Base-by-base conservation (phyloP, 2,113 vertebrate genomes). In the Paratilapia polleni region DNA sequence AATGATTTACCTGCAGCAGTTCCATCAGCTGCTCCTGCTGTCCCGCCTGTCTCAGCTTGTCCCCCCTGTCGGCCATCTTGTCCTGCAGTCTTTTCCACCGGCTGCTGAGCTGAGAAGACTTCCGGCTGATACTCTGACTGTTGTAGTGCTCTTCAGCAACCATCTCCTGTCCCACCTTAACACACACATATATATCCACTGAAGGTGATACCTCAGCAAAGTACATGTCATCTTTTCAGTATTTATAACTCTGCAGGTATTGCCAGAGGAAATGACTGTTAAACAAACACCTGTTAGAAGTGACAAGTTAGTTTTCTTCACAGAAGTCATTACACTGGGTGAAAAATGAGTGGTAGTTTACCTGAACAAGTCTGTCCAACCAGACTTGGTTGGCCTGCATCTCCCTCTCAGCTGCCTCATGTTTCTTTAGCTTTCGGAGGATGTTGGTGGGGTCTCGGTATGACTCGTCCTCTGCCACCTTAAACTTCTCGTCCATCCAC, bases 401-500 rank as follows among this genome's bases (percentile, higher is more conserved):
- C 93, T 97, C 97, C 12, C 86, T 94, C 89, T 97, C 96, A 2
- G 96, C 96, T 22, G 95, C 95, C 82, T 97, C 93, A 5, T 97
- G 97, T 85, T 89, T 83, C 94, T 96, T 97, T 64, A 98, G 95
- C 86, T 97, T 97, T 14, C 75, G 92, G 1, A 97, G 95, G 80
- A 97, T 80, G 85, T 96, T 97, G 28, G 95, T 94, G 52, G 96
- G 95, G 57, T 96, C 96, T 12, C 90, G 93, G 80, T 96, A 96
- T 1, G 96, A 96, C 89, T 97, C 96, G 70, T 97, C 97, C 1
- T 95, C 95, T 0, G 94, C 97, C 52, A 95, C 92, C 90, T 93
- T 93, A 58, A 95, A 95, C 87, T 97, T 99, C 89, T 98, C 97
- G 28, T 97, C 96, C 94, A 98, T 96, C 98, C 98, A 99, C 63